Percentiles rank a stretch among this genome's conserved stretches.
Conservation (phyloP, 2,797 vertebrate species). For the Oreortyx pictus region DNA sequence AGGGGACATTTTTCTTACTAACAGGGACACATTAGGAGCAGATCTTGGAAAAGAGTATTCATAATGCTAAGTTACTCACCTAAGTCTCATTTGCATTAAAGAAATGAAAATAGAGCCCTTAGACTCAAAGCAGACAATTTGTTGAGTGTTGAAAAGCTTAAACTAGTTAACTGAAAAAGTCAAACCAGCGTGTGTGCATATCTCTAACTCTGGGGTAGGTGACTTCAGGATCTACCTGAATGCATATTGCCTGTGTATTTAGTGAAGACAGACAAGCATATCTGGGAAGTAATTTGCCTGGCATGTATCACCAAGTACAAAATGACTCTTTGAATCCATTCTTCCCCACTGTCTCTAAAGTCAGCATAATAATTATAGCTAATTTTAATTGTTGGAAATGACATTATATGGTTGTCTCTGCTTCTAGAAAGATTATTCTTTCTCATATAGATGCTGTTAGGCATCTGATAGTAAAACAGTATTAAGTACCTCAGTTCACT, state of each 20-base stretch:
- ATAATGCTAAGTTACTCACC: background rate
- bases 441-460: background rate
- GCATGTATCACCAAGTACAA: background rate
- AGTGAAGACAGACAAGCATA: background rate
- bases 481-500: background rate
- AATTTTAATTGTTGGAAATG: slow-evolving; percentile 11
- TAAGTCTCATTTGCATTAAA: background rate
- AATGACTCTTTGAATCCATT: background rate
- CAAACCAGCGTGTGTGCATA: background rate
- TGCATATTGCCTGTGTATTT: background rate
- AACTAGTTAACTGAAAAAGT: background rate
- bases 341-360: background rate
- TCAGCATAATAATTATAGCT: background rate
- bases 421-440: background rate
- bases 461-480: background rate
- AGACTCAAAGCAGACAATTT: background rate
- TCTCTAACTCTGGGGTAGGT: background rate
- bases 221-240: background rate
- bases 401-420: background rate
- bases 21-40: background rate
- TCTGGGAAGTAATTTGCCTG: background rate
- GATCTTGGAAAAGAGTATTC: background rate
- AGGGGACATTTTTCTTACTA: background rate
- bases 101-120: background rate
- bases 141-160: background rate